Conservation (phyloP, 2,888 invertebrate genomes). For the Stenodera caucasica region DNA sequence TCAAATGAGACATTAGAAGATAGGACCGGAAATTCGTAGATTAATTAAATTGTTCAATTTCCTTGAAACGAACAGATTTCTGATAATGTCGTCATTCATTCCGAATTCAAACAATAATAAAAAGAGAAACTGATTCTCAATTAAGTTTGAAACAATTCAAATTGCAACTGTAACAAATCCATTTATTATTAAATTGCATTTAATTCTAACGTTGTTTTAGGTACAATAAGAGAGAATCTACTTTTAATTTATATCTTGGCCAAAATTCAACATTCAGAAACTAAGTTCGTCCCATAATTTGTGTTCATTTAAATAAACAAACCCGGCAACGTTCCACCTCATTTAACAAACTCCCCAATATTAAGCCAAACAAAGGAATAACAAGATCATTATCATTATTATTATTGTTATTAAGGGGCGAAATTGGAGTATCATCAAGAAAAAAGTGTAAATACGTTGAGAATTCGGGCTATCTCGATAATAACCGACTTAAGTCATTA, state of each 20-base stretch:
- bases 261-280: conserved; percentile 5
- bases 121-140: too few relatives aligned
- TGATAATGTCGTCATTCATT: too few relatives aligned
- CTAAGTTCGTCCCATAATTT: neutral
- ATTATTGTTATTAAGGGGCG: too few relatives aligned
- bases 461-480: neutral
- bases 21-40: too few relatives aligned
- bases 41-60: too few relatives aligned
- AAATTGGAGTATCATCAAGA: neutral
- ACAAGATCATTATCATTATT: neutral
- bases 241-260: conserved; percentile 26
- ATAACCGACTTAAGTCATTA: neutral
- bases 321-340: neutral
- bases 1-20: too few relatives aligned
- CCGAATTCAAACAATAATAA: too few relatives aligned
- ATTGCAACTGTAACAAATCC: too few relatives aligned
- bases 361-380: neutral
- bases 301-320: neutral
- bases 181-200: too few relatives aligned
- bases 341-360: neutral
- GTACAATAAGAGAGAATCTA: conserved; percentile 19
- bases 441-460: neutral
- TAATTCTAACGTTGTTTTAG: neutral
- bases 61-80: too few relatives aligned
- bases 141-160: too few relatives aligned